These are phyloP conservation scores for Eupithecia tripunctaria DNA, from an alignment of 2,888 invertebrate genomes.

Conservation along the genomic window DNA sequence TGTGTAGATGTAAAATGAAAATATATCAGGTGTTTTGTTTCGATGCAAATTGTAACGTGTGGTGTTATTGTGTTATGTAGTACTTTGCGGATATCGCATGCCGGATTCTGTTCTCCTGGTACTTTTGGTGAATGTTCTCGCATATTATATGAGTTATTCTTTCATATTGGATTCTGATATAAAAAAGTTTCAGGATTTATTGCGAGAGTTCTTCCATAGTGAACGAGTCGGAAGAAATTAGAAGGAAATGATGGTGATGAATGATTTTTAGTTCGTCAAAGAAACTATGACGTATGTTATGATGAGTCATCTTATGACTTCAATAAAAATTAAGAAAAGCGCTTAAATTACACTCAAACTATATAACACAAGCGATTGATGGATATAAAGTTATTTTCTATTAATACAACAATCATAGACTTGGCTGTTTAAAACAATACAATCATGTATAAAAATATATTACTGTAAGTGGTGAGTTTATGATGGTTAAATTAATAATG, in stretches of 20 bases:
- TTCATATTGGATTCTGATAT: conserved; percentile 6
- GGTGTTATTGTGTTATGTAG: conserved; percentile 31
- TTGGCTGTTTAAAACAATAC: too few species aligned
- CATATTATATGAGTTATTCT: conserved; percentile 1
- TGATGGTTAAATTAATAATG: background rate
- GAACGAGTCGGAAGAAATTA: background rate
- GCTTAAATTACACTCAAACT: background rate
- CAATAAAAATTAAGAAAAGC: background rate
- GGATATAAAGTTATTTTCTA: too few species aligned
- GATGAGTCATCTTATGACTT: too few species aligned
- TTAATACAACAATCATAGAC: too few species aligned
- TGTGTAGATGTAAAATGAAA: conserved; percentile 39
- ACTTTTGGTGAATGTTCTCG: conserved; percentile 15
- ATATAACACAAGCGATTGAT: too few species aligned
- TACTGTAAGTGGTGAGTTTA: background rate
- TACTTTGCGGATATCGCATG: conserved; percentile 21
- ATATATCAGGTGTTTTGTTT: conserved; percentile 45
- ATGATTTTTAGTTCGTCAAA: background rate
- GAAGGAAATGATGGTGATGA: background rate
- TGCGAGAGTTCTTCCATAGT: background rate
- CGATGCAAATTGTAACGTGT: conserved; percentile 37
- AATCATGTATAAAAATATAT: background rate
- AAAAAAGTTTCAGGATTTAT: background rate
- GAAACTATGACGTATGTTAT: too few species aligned
- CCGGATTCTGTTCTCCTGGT: conserved; percentile 18